Percentiles rank a stretch among this genome's conserved stretches.
phyloP scores from a whole-genome alignment of 2,113 vertebrate genomes.

The Choloepus hoffmanni region DNA sequence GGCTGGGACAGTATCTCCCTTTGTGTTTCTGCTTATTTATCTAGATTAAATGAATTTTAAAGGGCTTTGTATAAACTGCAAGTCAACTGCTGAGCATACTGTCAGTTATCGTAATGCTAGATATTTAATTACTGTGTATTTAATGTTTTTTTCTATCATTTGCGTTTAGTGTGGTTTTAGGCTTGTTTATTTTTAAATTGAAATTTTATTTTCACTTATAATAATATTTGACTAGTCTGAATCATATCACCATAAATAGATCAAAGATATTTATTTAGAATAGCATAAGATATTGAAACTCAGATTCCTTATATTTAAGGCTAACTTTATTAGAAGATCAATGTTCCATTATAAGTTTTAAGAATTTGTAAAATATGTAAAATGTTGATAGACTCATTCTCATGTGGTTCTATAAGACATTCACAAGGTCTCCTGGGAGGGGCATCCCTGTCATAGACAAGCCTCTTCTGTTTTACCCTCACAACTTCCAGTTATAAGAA shows the following conservation, averaged over 20 bases:
- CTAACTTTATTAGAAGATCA: constrained; percentile 86
- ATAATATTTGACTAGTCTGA: constrained; percentile 75
- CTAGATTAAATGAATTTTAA: constrained; percentile 81
- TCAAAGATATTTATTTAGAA: constrained; percentile 88
- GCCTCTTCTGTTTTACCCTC: constrained; percentile 7
- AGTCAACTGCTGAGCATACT: constrained; percentile 79
- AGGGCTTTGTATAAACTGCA: constrained; percentile 78
- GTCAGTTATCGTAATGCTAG: constrained; percentile 73
- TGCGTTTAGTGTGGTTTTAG: constrained; percentile 73
- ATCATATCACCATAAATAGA: constrained; percentile 83
- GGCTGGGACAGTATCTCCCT: constrained; percentile 89
- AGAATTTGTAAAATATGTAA: constrained; percentile 78
- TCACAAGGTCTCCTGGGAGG: background rate
- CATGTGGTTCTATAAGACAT: constrained; percentile 29
- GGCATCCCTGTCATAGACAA: background rate
- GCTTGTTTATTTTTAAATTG: constrained; percentile 80
- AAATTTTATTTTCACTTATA: constrained; percentile 79
- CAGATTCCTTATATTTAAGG: constrained; percentile 82
- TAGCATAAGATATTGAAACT: constrained; percentile 80
- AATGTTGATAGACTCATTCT: constrained; percentile 55
- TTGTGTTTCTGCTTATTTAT: constrained; percentile 85
- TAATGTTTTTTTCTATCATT: constrained; percentile 82
- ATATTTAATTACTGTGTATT: constrained; percentile 80
- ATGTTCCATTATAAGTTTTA: constrained; percentile 86
- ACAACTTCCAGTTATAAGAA: constrained; percentile 1